Evolutionary conservation across 2,888 invertebrate species (phyloP).

Genomic region (Glaucopsyche alexis): DNA sequence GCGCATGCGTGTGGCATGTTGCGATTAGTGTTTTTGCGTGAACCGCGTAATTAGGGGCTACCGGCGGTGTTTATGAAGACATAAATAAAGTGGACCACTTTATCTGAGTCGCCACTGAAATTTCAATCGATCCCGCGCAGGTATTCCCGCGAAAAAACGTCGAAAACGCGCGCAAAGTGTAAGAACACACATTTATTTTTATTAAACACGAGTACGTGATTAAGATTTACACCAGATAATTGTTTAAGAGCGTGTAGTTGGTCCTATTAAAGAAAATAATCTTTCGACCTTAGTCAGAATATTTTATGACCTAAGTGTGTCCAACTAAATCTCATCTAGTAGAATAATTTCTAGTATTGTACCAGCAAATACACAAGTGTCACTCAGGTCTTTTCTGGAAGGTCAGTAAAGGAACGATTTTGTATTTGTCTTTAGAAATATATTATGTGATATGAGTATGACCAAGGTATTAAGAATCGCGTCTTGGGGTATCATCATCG

Average conservation of each 20-base stretch:
- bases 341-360: too few species aligned
- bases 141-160: constrained; percentile 37
- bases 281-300: not conserved
- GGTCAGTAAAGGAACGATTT: too few species aligned
- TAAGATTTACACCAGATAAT: constrained; percentile 14
- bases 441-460: not conserved
- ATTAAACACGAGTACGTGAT: constrained; percentile 10
- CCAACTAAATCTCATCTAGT: too few species aligned
- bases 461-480: not conserved
- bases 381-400: too few species aligned
- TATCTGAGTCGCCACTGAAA: constrained; percentile 64
- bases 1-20: constrained; percentile 41
- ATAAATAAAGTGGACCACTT: constrained; percentile 70
- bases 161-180: constrained; percentile 17
- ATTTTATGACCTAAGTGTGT: too few species aligned
- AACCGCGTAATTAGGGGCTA: constrained; percentile 74
- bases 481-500: not conserved
- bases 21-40: constrained; percentile 78
- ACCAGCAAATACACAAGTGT: too few species aligned
- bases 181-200: constrained; percentile 22
- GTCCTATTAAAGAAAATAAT: not conserved
- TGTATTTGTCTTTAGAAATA: too few species aligned
- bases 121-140: constrained; percentile 63
- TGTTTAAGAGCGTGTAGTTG: not conserved
- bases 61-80: constrained; percentile 79